phyloP scores from a whole-genome alignment of 2,888 invertebrate species.

The Lasiommata megera region DNA sequence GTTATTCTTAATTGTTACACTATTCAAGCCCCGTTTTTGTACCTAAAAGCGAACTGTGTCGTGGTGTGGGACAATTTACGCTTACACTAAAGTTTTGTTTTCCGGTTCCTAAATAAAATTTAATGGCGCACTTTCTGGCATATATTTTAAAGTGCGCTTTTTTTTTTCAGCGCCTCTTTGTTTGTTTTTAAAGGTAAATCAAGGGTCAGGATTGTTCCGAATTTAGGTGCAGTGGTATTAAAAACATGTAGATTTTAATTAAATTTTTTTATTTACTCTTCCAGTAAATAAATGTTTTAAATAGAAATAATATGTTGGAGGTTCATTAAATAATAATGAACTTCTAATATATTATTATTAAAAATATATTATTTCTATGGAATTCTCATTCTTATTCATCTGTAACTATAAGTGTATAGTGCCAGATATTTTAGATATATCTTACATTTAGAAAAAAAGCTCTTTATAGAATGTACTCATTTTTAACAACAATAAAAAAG shows the following conservation, averaged over 20 bases:
- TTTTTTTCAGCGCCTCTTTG: background rate
- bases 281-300: too few species aligned
- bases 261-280: too few species aligned
- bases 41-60: constrained; percentile 14
- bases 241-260: background rate
- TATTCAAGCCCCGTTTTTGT: constrained; percentile 28
- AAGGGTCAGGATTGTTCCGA: constrained; percentile 11
- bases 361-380: too few species aligned
- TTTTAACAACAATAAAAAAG: too few species aligned
- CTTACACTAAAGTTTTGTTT: constrained; percentile 24
- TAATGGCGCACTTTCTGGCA: constrained; percentile 16
- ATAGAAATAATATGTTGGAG: too few species aligned
- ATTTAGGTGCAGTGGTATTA: background rate
- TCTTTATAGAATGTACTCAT: too few species aligned
- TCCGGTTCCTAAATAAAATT: constrained; percentile 24
- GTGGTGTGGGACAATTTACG: constrained; percentile 28
- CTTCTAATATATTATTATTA: too few species aligned
- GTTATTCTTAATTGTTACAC: constrained; percentile 35
- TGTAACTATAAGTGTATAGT: too few species aligned
- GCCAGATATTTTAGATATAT: too few species aligned
- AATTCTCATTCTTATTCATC: too few species aligned
- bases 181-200: constrained; percentile 5
- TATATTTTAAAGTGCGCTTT: constrained; percentile 9
- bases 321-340: too few species aligned
- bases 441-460: too few species aligned